These are phyloP conservation scores for Drosophila carrolli DNA, from an alignment of 1,140 invertebrate species.

Conservation along the genomic window DNA sequence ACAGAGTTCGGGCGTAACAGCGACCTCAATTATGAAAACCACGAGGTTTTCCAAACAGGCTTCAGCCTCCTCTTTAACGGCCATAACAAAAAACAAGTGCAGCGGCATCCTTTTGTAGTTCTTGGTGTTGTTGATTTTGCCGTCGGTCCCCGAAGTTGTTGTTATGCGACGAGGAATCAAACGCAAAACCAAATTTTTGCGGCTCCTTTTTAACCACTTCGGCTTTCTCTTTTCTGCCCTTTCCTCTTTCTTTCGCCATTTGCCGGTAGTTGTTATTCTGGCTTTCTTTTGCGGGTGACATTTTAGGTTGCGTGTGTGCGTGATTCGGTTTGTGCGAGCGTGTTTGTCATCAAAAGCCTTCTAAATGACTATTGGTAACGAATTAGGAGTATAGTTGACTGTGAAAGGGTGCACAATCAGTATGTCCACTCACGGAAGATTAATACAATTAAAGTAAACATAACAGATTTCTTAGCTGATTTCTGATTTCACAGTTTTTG, in stretches of 20 bases:
- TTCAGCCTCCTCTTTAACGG: slow-evolving; percentile 38
- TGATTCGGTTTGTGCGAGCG: slow-evolving; percentile 3
- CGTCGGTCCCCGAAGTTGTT: slow-evolving; percentile 23
- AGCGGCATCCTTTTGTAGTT: slow-evolving; percentile 23
- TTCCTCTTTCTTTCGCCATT: slow-evolving; percentile 53
- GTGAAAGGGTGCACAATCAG: not conserved
- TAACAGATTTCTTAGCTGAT: not conserved
- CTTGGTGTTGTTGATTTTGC: slow-evolving; percentile 28
- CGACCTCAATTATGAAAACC: slow-evolving; percentile 83
- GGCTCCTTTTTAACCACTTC: slow-evolving; percentile 52
- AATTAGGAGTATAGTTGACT: not conserved
- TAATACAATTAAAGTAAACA: not conserved
- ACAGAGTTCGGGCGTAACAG: slow-evolving; percentile 27
- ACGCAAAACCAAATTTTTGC: slow-evolving; percentile 76
- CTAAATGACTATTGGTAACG: slow-evolving; percentile 9
- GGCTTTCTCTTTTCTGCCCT: not conserved
- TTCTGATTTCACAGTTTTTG: not conserved
- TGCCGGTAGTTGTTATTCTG: slow-evolving; percentile 44
- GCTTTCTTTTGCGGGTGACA: slow-evolving; percentile 41
- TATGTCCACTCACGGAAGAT: not conserved
- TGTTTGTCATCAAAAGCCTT: slow-evolving; percentile 49
- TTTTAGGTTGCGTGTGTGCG: slow-evolving; percentile 41
- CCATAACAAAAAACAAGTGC: slow-evolving; percentile 10
- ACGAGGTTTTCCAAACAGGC: slow-evolving; percentile 71
- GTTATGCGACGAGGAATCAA: slow-evolving; percentile 71